Conservation (phyloP, 1,140 invertebrate genomes). For the Drosophila simulans region DNA sequence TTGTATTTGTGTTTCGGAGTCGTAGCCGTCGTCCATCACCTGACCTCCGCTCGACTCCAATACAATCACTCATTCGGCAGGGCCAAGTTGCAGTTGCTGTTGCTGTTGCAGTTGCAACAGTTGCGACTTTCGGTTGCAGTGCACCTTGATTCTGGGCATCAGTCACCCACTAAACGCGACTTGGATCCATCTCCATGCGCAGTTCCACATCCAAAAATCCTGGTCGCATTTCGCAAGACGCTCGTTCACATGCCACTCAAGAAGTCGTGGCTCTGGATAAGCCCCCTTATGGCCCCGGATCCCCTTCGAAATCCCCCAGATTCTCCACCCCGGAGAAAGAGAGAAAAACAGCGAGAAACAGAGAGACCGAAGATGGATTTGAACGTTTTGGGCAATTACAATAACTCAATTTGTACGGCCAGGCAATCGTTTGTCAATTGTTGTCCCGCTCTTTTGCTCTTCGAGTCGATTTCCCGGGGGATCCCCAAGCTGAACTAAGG, state of each 20-base stretch:
- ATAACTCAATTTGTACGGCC: slow-evolving; percentile 77
- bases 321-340: slow-evolving; percentile 7
- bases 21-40: slow-evolving; percentile 63
- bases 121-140: slow-evolving; percentile 66
- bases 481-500: neutral
- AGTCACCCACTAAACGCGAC: slow-evolving; percentile 72
- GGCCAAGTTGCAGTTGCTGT: slow-evolving; percentile 6
- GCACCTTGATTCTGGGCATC: slow-evolving; percentile 72
- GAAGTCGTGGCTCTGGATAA: slow-evolving; percentile 75
- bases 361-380: slow-evolving; percentile 64
- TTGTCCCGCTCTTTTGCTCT: neutral
- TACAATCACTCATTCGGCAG: slow-evolving; percentile 68
- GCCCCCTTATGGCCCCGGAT: slow-evolving; percentile 6
- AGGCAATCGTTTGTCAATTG: slow-evolving; percentile 71
- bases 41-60: slow-evolving; percentile 66
- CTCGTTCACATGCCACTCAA: slow-evolving; percentile 80
- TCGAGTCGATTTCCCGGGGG: slow-evolving; percentile 5
- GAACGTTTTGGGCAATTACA: slow-evolving; percentile 80
- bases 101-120: slow-evolving; percentile 17
- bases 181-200: slow-evolving; percentile 58
- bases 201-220: slow-evolving; percentile 16
- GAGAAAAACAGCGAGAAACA: neutral
- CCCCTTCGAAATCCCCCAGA: neutral
- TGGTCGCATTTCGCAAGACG: slow-evolving; percentile 49
- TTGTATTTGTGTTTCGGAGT: slow-evolving; percentile 14